Evolutionary conservation across 2,888 invertebrate genomes (phyloP), one percentile per base, ranked within the genome.

Genomic region (Diadromus collaris): DNA sequence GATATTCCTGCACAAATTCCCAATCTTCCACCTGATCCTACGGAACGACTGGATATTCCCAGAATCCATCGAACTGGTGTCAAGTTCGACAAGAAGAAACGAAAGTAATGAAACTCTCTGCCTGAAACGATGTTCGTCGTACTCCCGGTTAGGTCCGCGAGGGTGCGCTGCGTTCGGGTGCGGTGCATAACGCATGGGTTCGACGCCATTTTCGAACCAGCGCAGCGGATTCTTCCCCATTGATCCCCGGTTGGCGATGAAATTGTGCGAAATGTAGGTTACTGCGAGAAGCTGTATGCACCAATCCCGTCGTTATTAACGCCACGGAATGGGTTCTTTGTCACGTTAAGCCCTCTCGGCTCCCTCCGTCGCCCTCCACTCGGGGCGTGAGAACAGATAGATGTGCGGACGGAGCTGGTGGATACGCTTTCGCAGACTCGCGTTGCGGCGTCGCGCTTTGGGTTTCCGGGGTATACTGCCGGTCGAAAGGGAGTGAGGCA

Each of bases 241-340:
- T 32, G 54, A 56, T 64, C 32, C 29, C n/a, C 21, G 41, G 41
- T 68, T 44, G 34, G 16, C 63, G 56, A 69, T 54, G 54, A 63
- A 65, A 58, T 48, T 58, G 38, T 68, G 29, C 16, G 38, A 63
- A 73, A 70, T 65, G 19, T 65, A 21, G 65, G 38, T 61, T 51
- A 61, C 29, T 24, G 38, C 60, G 21, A 19, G 72, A 58, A 27
- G 7, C 32, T 32, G 38, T 41, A 48, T 63, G 63, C 44, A 24
- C 72, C 41, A 67, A 72, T 67, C 61, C 41, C 32, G 19, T 48
- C 56, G 77, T 69, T 74, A 69, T 64, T 74, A 69, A 74, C 51
- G 38, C 32, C 19, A 44, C 29, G 41, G 27, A 64, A 74, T 51
- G 65, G 63, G 69, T 44, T 70, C 69, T 70, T 70, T 78, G 69